These are phyloP conservation scores for Drosophila orena DNA, from an alignment of 1,140 invertebrate species.

Conservation along the genomic window DNA sequence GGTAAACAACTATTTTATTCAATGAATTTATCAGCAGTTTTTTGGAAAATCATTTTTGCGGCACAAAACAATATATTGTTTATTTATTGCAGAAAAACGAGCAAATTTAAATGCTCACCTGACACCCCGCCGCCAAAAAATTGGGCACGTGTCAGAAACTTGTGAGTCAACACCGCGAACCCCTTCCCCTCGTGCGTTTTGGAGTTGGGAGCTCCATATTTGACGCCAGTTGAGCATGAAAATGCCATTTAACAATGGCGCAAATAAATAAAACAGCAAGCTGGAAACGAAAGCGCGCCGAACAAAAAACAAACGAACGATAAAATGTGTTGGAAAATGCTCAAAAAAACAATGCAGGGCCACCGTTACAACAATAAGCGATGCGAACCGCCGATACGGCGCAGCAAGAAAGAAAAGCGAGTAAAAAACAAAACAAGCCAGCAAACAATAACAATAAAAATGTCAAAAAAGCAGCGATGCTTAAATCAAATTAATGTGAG, in stretches of 20 bases:
- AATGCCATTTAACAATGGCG: conserved; percentile 79
- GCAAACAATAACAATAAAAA: conserved; percentile 66
- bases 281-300: conserved; percentile 12
- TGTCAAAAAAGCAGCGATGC: conserved; percentile 62
- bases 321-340: conserved; percentile 72
- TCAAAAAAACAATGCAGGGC: conserved; percentile 67
- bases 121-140: not conserved
- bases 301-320: conserved; percentile 46
- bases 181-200: not conserved
- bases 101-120: conserved; percentile 48
- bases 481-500: conserved; percentile 67
- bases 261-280: conserved; percentile 75
- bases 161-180: conserved; percentile 34
- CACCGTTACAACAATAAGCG: conserved; percentile 57
- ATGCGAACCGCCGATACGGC: conserved; percentile 59
- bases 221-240: conserved; percentile 81
- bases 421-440: conserved; percentile 12
- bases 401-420: conserved; percentile 35
- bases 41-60: conserved; percentile 46
- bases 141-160: conserved; percentile 68
- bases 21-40: conserved; percentile 41
- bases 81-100: conserved; percentile 40
- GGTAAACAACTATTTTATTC: conserved; percentile 20
- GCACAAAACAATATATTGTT: conserved; percentile 36
- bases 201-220: conserved; percentile 61